Conservation (phyloP, 1,140 invertebrate genomes). For the Gerris buenoi region DNA sequence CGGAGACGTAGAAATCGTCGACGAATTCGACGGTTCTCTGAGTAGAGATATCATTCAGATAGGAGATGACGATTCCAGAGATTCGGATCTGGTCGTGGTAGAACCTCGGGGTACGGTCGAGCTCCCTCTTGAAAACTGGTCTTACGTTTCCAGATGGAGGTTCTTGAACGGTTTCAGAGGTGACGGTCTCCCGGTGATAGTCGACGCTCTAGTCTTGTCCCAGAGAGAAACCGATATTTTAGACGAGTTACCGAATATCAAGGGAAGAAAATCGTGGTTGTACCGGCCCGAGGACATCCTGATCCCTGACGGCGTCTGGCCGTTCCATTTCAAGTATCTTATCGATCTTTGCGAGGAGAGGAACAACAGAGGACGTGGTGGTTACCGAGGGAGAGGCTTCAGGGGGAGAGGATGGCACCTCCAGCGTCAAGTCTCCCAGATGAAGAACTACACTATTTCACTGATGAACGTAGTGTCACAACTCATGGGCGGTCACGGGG, state of each 20-base stretch:
- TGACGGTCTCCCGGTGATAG: neutral
- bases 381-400: neutral
- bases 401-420: neutral
- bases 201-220: neutral
- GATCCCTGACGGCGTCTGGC: neutral
- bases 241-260: neutral
- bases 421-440: neutral
- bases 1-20: neutral
- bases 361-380: neutral
- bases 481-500: neutral
- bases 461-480: neutral
- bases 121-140: neutral
- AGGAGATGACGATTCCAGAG: neutral
- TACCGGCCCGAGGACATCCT: neutral
- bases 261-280: neutral
- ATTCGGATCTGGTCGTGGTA: neutral
- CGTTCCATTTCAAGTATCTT: neutral
- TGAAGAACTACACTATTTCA: neutral
- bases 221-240: neutral
- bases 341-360: neutral
- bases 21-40: neutral
- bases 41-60: neutral
- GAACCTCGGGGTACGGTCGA: neutral
- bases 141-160: neutral
- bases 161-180: neutral